Conservation (phyloP, 2,888 invertebrate species). For the Falcaria lacertinaria region DNA sequence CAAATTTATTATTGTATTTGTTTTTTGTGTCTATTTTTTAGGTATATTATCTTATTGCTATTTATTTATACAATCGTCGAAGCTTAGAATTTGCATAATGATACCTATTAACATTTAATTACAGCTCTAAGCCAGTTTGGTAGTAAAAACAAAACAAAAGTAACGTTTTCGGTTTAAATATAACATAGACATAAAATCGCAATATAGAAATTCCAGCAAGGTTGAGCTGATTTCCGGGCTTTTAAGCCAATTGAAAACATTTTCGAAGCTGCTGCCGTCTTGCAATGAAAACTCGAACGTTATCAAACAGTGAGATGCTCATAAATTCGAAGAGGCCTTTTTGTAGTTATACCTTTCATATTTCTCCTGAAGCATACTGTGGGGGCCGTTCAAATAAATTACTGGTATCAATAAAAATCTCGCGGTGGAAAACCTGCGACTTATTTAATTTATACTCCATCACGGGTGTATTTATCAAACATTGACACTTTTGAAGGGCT, state of each 20-base stretch:
- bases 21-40: no score
- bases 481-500: conserved; percentile 41
- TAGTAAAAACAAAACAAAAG: no score
- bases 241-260: conserved; percentile 51
- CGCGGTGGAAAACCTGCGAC: conserved; percentile 68
- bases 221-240: conserved; percentile 39
- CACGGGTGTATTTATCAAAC: conserved; percentile 71
- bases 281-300: conserved; percentile 40
- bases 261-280: conserved; percentile 38
- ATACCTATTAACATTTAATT: no score
- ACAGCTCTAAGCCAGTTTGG: no score
- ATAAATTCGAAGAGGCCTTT: conserved; percentile 76
- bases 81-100: no score
- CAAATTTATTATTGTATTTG: no score
- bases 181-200: neutral
- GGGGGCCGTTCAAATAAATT: conserved; percentile 78
- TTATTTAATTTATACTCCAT: conserved; percentile 79
- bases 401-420: conserved; percentile 78
- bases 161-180: conserved; percentile 1
- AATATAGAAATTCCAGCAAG: conserved; percentile 10
- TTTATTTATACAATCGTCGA: no score
- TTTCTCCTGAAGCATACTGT: conserved; percentile 73
- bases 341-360: conserved; percentile 78
- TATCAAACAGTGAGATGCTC: conserved; percentile 74
- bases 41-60: no score